Evolutionary conservation across 2,113 vertebrate species (phyloP), one percentile per base, ranked within the genome.

Genomic region (Charina bottae): DNA sequence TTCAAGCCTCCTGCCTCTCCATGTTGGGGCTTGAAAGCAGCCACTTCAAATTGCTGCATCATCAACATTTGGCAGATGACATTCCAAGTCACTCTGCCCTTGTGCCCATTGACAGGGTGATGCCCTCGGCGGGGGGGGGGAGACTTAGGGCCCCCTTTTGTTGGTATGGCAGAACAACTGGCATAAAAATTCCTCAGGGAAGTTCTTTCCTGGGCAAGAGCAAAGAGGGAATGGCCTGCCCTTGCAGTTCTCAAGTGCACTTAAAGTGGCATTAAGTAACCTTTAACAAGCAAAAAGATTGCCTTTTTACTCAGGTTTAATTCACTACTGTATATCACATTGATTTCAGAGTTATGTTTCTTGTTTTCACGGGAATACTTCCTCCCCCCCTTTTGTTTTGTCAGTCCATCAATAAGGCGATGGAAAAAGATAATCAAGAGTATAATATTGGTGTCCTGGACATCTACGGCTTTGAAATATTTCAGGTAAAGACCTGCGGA

Each of bases 401-500:
- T 93, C 97, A 99, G 99, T 98, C 99, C 42, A 99, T 99, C 96
- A 99, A 99, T 96, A 99, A 99, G 95, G 99, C 99, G 54, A 98
- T 99, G 98, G 98, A 99, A 96, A 99, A 99, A 94, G 98, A 99
- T 92, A 98, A 98, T 2, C 98, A 99, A 96, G 99, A 99, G 92
- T 98, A 99, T 88, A 99, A 99, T 94, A 97, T 99, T 1, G 99
- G 99, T 0, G 99, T 99, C 88, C 96, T 99, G 93, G 99, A 99
- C 95, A 99, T 99, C 96, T 99, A 99, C 64, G 99, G 99, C 96
- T 99, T 99, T 98, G 99, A 99, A 97, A 99, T 99, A 96, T 99
- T 99, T 95, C 99, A 99, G 97, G 99, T 99, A 97, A 88, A 6
- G 33, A 17, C 15, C 24, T 53, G 1, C 2, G 1, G 28, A 49